Evolutionary conservation across 53 echinoderm and acorn worm species (phyloP).

Genomic region (Echinarachnius parma): DNA sequence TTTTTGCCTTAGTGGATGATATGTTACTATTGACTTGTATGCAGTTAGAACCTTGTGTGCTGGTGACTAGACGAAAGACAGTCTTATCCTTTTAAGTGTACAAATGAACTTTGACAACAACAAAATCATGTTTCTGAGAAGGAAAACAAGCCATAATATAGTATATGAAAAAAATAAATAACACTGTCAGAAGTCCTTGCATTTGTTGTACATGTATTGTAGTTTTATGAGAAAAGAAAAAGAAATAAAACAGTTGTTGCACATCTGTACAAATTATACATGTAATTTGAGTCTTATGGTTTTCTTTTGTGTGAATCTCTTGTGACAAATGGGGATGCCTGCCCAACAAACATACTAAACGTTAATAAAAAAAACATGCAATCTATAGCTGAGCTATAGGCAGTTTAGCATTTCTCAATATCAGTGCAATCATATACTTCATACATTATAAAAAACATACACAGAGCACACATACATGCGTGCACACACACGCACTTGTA

Average conservation of each 20-base stretch:
- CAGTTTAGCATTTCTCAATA: too few relatives aligned
- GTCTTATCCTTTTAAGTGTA: slow-evolving; percentile 29
- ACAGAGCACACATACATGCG: too few relatives aligned
- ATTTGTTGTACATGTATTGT: slow-evolving; percentile 54
- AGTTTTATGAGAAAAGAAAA: slow-evolving; percentile 52
- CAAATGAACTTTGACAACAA: slow-evolving; percentile 11
- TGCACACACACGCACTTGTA: too few relatives aligned
- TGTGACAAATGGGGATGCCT: too few relatives aligned
- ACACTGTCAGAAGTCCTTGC: slow-evolving; percentile 46
- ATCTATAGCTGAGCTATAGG: too few relatives aligned
- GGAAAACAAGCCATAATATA: slow-evolving; percentile 24
- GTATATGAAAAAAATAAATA: slow-evolving; percentile 27
- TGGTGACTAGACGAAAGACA: slow-evolving; percentile 35
- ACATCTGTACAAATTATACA: slow-evolving; percentile 48
- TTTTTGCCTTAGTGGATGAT: slow-evolving; percentile 47
- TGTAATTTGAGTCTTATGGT: background rate
- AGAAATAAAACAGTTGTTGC: slow-evolving; percentile 45
- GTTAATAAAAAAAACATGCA: too few relatives aligned
- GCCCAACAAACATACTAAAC: too few relatives aligned
- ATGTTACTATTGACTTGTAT: slow-evolving; percentile 44
- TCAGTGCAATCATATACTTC: too few relatives aligned
- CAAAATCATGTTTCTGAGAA: slow-evolving; percentile 24
- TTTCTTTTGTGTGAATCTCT: too few relatives aligned
- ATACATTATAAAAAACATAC: too few relatives aligned
- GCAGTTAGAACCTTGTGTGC: slow-evolving; percentile 45